phyloP scores from a whole-genome alignment of 2,113 vertebrate species.

The Circaetus gallicus region DNA sequence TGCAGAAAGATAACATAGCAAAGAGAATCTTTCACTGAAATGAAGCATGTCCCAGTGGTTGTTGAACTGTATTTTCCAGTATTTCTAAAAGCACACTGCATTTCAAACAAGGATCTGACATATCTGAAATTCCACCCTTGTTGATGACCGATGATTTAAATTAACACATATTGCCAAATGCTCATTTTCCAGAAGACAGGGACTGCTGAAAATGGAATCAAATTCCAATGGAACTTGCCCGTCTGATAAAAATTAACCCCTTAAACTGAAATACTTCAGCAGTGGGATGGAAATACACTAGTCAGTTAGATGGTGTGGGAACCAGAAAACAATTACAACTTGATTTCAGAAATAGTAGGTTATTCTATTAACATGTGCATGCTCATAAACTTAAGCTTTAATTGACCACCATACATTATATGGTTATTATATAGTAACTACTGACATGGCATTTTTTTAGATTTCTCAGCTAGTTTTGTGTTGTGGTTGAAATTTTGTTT shows the following conservation, averaged over 20 bases:
- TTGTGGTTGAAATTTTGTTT: background rate
- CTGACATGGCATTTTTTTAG: background rate
- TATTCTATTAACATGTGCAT: background rate
- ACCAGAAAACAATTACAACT: background rate
- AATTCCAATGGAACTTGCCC: background rate
- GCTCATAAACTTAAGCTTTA: background rate
- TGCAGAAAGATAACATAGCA: conserved; percentile 22
- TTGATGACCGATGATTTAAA: conserved; percentile 25
- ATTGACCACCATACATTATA: background rate
- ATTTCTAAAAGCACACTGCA: background rate
- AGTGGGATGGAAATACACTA: background rate
- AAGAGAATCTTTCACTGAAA: conserved; percentile 3
- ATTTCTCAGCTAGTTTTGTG: background rate
- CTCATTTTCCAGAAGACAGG: background rate
- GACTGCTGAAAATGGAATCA: background rate
- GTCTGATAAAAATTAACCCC: background rate
- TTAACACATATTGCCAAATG: conserved; percentile 8
- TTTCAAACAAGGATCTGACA: background rate
- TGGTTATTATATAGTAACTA: background rate
- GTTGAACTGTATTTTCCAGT: conserved; percentile 53
- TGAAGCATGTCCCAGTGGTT: conserved; percentile 25
- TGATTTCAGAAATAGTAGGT: background rate
- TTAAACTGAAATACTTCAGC: background rate
- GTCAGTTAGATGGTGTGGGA: background rate
- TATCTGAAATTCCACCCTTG: conserved; percentile 34